These are phyloP conservation scores for Prionace glauca DNA, from an alignment of 2,797 vertebrate genomes.

Conservation along the genomic window DNA sequence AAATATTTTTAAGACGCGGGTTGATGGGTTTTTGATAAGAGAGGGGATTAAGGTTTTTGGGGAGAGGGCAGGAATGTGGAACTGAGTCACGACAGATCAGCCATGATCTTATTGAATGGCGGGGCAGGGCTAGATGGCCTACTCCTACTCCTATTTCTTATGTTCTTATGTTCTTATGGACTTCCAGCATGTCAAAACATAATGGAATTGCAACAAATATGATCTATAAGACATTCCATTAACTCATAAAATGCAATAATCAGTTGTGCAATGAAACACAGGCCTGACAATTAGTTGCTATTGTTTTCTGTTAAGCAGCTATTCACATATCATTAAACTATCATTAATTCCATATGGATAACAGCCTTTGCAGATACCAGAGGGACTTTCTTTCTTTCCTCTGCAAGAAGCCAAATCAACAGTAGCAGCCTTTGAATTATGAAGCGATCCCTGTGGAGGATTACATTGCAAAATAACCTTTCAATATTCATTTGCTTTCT, in stretches of 20 bases:
- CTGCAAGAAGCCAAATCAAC: not conserved
- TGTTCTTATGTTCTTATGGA: too few relatives aligned
- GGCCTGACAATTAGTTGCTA: constrained; percentile 71
- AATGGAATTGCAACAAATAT: constrained; percentile 52
- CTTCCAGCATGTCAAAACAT: not conserved
- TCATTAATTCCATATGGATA: constrained; percentile 65
- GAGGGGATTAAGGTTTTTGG: too few relatives aligned
- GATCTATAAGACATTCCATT: constrained; percentile 76
- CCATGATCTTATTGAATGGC: too few relatives aligned
- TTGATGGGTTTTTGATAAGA: too few relatives aligned
- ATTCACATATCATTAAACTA: constrained; percentile 73
- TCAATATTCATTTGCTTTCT: constrained; percentile 23
- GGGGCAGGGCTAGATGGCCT: too few relatives aligned
- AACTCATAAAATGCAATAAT: constrained; percentile 76
- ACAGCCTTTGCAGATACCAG: constrained; percentile 52
- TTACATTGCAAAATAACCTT: not conserved
- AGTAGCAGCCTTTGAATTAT: not conserved
- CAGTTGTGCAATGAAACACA: constrained; percentile 77
- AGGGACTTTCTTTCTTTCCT: constrained; percentile 45
- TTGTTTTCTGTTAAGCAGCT: constrained; percentile 70
- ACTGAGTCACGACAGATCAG: too few relatives aligned
- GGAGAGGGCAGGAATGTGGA: too few relatives aligned
- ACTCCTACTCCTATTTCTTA: too few relatives aligned
- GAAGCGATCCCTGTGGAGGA: not conserved
- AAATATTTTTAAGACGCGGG: too few relatives aligned